A percentile compares a stretch with the other conserved stretches of the same genome.
These are phyloP conservation scores for Peromyscus aztecus DNA, from an alignment of 2,797 vertebrate genomes.

Conservation along the genomic window DNA sequence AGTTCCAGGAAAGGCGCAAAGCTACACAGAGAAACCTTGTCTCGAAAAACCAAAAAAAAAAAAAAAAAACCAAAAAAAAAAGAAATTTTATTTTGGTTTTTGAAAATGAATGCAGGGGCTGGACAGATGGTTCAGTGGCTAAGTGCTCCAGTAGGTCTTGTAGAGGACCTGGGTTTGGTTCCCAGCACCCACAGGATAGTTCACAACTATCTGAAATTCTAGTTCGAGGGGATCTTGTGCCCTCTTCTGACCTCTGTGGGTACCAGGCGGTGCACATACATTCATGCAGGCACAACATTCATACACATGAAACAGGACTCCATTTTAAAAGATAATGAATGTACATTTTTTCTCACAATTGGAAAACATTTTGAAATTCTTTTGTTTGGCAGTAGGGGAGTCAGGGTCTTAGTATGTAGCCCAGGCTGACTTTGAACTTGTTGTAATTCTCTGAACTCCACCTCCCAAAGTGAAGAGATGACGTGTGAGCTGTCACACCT, in stretches of 20 bases:
- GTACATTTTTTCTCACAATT: conserved; percentile 27
- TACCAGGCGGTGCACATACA: not conserved
- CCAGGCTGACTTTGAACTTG: not conserved
- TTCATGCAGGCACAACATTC: not conserved
- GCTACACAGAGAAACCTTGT: too few relatives aligned
- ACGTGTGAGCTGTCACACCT: not conserved
- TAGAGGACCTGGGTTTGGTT: not conserved
- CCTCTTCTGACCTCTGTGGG: not conserved
- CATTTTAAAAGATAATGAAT: not conserved
- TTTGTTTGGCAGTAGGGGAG: not conserved
- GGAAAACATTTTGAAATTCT: not conserved
- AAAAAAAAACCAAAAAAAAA: too few relatives aligned
- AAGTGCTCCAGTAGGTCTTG: not conserved
- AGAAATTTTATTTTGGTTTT: conserved; percentile 28
- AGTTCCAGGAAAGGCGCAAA: too few relatives aligned
- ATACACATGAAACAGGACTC: not conserved
- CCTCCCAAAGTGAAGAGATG: not conserved
- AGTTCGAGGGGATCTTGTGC: not conserved
- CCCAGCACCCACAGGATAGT: not conserved
- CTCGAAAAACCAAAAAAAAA: too few relatives aligned
- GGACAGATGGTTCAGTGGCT: not conserved
- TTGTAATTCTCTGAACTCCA: not conserved
- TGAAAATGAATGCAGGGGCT: not conserved
- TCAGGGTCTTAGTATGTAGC: not conserved
- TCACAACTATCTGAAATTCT: not conserved